phyloP scores from a whole-genome alignment of 2,888 invertebrate species.

The Hypomecis punctinalis region DNA sequence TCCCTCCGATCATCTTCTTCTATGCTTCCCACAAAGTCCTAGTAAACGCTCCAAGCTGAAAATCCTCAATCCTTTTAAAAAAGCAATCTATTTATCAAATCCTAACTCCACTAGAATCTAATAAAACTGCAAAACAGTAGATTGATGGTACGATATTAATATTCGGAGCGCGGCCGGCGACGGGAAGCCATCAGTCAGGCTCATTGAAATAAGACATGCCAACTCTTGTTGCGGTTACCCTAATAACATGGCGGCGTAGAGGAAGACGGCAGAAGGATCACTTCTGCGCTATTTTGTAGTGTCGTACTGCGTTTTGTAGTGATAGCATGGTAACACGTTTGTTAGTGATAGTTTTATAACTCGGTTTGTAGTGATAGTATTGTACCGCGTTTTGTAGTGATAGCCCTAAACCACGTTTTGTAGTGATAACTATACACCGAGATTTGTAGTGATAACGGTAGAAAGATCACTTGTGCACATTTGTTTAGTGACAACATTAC shows the following conservation, averaged over 20 bases:
- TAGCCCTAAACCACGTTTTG: too few species aligned
- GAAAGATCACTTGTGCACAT: too few species aligned
- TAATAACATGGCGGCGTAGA: slow-evolving; percentile 38
- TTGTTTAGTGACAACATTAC: too few species aligned
- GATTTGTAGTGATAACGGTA: too few species aligned
- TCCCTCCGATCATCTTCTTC: too few species aligned
- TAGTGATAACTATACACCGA: too few species aligned
- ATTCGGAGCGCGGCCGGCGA: slow-evolving; percentile 53
- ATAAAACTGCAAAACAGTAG: slow-evolving; percentile 39
- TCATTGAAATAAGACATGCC: slow-evolving; percentile 60
- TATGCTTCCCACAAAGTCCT: too few species aligned
- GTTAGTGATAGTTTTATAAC: not conserved
- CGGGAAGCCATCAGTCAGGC: slow-evolving; percentile 58
- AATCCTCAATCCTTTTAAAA: slow-evolving; percentile 8
- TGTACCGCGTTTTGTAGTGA: too few species aligned
- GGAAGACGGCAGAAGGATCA: slow-evolving; percentile 9
- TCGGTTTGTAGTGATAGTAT: too few species aligned
- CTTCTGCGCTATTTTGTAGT: not conserved
- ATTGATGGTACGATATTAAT: slow-evolving; percentile 51
- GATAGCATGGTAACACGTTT: too few species aligned
- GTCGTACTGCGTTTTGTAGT: not conserved
- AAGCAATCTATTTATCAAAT: slow-evolving; percentile 27
- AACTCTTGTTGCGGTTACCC: slow-evolving; percentile 52
- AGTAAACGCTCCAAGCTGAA: too few species aligned
- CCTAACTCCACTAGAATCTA: slow-evolving; percentile 30